A percentile compares a stretch with the other conserved stretches of the same genome.
phyloP scores from a whole-genome alignment of 2,797 vertebrate species.

The Brachyrhaphis roseni region DNA sequence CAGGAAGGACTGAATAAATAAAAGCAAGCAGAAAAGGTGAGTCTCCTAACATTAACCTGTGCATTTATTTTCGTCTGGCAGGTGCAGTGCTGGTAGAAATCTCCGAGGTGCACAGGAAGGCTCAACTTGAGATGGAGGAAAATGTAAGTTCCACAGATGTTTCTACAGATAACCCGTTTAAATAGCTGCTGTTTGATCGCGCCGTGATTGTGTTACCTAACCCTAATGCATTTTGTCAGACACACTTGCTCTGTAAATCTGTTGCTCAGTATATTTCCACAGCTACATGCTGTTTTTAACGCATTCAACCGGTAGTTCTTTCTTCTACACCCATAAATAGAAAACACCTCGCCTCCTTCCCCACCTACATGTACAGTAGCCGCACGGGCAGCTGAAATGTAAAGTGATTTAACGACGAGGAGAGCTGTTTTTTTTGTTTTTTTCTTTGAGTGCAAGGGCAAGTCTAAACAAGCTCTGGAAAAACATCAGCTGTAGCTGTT shows the following conservation, averaged over 20 bases:
- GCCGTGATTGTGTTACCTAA: slow-evolving; percentile 16
- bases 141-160: slow-evolving; percentile 83
- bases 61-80: slow-evolving; percentile 66
- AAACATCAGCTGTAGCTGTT: slow-evolving; percentile 51
- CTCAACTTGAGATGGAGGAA: slow-evolving; percentile 92
- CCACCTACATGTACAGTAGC: slow-evolving; percentile 15
- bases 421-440: slow-evolving; percentile 38
- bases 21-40: not conserved
- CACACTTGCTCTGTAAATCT: slow-evolving; percentile 20
- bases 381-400: not conserved
- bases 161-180: slow-evolving; percentile 5
- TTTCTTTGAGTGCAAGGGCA: slow-evolving; percentile 37
- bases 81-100: slow-evolving; percentile 94
- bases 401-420: slow-evolving; percentile 10
- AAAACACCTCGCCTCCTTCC: slow-evolving; percentile 9
- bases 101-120: slow-evolving; percentile 91
- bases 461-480: slow-evolving; percentile 60
- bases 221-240: slow-evolving; percentile 12
- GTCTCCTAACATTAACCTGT: slow-evolving; percentile 19
- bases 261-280: slow-evolving; percentile 31
- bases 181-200: slow-evolving; percentile 16
- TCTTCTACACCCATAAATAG: slow-evolving; percentile 4
- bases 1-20: not conserved
- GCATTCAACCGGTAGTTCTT: slow-evolving; percentile 6
- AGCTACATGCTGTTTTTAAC: slow-evolving; percentile 8